phyloP scores from a whole-genome alignment of 2,888 invertebrate species.

The Agonopterix arenella region DNA sequence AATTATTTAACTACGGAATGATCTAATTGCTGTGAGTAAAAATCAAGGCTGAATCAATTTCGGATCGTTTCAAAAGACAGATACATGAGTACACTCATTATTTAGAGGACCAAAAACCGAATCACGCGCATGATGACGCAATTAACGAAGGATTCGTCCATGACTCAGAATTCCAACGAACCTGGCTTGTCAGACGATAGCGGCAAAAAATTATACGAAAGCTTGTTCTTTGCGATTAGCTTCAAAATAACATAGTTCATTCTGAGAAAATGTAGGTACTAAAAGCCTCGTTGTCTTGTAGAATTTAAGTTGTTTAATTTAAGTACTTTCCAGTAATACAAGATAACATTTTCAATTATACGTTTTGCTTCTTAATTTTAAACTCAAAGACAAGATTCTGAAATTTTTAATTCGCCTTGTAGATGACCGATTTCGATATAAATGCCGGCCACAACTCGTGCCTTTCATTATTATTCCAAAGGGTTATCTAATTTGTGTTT shows the following conservation, averaged over 20 bases:
- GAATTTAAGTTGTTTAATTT: too few species aligned
- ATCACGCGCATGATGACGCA: slow-evolving; percentile 50
- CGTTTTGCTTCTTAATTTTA: neutral
- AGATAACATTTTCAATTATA: neutral
- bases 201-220: slow-evolving; percentile 5
- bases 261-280: too few species aligned
- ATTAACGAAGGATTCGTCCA: slow-evolving; percentile 49
- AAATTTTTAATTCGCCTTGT: slow-evolving; percentile 8
- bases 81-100: too few species aligned
- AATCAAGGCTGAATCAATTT: too few species aligned
- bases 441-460: slow-evolving; percentile 19
- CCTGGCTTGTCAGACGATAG: slow-evolving; percentile 3
- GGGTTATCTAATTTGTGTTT: slow-evolving; percentile 58
- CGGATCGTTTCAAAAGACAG: too few species aligned
- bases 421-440: slow-evolving; percentile 22
- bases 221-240: neutral
- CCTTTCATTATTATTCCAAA: slow-evolving; percentile 58
- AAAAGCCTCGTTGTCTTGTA: too few species aligned
- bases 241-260: too few species aligned
- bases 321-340: too few species aligned
- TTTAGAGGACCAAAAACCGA: slow-evolving; percentile 14
- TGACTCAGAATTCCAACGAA: slow-evolving; percentile 43
- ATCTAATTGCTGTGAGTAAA: too few species aligned
- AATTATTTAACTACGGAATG: too few species aligned
- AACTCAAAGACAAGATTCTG: neutral